A percentile compares a stretch with the other conserved stretches of the same genome.
phyloP scores from a whole-genome alignment of 2,888 invertebrate species.

The Campoplex nolae region DNA sequence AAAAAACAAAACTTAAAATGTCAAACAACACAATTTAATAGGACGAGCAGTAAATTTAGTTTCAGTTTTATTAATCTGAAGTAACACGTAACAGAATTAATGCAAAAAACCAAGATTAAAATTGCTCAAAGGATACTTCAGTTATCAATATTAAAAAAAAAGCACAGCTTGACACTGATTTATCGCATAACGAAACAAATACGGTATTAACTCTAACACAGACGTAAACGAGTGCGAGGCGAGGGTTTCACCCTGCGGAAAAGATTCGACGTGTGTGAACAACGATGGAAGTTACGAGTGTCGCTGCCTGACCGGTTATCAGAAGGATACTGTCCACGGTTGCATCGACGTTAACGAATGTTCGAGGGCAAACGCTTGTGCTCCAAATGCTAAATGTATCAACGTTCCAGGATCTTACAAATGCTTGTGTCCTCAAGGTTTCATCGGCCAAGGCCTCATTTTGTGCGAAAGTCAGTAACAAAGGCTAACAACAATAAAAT shows the following conservation, averaged over 20 bases:
- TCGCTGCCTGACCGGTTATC: slow-evolving; percentile 90
- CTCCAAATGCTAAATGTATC: slow-evolving; percentile 91
- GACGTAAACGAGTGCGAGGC: slow-evolving; percentile 91
- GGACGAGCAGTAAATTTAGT: neutral
- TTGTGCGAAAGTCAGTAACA: slow-evolving; percentile 91
- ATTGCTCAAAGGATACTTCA: neutral
- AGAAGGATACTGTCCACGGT: slow-evolving; percentile 87
- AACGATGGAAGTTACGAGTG: slow-evolving; percentile 91
- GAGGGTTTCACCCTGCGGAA: slow-evolving; percentile 88
- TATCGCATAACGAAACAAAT: slow-evolving; percentile 26
- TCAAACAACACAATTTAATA: neutral
- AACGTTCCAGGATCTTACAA: slow-evolving; percentile 93
- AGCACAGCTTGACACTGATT: neutral
- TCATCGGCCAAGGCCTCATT: slow-evolving; percentile 90
- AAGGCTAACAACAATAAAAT: slow-evolving; percentile 59
- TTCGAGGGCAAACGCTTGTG: slow-evolving; percentile 88
- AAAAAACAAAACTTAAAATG: slow-evolving; percentile 68
- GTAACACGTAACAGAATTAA: slow-evolving; percentile 5
- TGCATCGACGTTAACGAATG: slow-evolving; percentile 92
- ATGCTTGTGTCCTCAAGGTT: slow-evolving; percentile 91
- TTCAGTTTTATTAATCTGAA: neutral
- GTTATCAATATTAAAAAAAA: neutral
- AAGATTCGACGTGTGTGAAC: slow-evolving; percentile 90
- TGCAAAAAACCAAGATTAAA: neutral
- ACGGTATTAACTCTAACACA: slow-evolving; percentile 80